Evolutionary conservation across 2,888 invertebrate genomes (phyloP).

Genomic region (Conistra vaccinii): DNA sequence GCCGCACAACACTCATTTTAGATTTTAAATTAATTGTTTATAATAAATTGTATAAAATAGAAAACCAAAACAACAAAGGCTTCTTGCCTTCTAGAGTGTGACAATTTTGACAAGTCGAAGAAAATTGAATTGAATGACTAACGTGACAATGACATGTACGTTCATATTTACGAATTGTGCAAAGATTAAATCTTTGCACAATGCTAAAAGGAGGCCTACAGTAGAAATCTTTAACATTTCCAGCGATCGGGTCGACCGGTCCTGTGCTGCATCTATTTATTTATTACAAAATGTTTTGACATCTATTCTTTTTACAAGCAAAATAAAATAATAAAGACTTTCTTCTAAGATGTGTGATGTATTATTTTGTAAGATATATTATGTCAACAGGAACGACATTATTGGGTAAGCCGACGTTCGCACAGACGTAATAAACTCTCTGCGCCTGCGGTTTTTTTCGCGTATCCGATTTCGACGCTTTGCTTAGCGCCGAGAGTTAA

Average conservation of each 20-base stretch:
- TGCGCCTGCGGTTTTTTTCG: too few species aligned
- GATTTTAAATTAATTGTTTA: slow-evolving; percentile 33
- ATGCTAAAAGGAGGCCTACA: too few species aligned
- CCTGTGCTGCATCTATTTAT: not conserved
- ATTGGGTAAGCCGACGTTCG: too few species aligned
- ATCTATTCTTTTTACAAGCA: not conserved
- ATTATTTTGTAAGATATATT: not conserved
- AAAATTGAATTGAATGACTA: not conserved
- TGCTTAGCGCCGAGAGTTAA: too few species aligned
- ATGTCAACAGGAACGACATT: not conserved
- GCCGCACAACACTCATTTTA: slow-evolving; percentile 70
- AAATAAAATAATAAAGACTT: not conserved
- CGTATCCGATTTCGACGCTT: too few species aligned
- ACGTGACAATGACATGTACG: slow-evolving; percentile 7
- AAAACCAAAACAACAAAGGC: slow-evolving; percentile 40
- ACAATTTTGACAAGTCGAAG: slow-evolving; percentile 1
- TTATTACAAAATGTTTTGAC: not conserved
- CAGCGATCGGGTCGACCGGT: not conserved
- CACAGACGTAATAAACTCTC: too few species aligned
- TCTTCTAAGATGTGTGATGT: not conserved
- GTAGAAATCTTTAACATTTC: too few species aligned
- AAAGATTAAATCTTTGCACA: too few species aligned
- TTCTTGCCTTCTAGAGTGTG: not conserved
- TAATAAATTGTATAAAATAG: slow-evolving; percentile 33
- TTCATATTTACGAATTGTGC: slow-evolving; percentile 10